A percentile compares a stretch with the other conserved stretches of the same genome.
phyloP scores from a whole-genome alignment of 2,888 invertebrate species.

The Eutolmus rufibarbis region DNA sequence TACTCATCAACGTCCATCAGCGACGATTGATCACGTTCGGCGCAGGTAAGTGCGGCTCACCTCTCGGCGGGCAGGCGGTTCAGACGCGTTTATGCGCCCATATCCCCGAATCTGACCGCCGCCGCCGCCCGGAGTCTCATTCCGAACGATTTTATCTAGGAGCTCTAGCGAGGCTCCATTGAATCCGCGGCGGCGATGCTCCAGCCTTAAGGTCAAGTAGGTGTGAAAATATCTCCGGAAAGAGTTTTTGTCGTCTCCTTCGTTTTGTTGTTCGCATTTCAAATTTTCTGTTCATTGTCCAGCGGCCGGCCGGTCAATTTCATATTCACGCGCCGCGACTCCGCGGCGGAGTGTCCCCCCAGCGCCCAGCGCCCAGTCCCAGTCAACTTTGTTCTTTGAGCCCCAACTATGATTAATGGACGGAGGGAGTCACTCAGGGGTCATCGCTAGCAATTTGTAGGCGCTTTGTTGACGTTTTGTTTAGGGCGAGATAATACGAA shows the following conservation, averaged over 20 bases:
- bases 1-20: conserved; percentile 40
- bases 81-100: conserved; percentile 2
- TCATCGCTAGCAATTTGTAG: conserved; percentile 40
- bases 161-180: background rate
- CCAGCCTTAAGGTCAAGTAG: conserved; percentile 36
- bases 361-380: background rate
- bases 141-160: background rate
- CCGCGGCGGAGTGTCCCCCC: background rate
- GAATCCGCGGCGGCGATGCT: background rate
- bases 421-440: conserved; percentile 25
- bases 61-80: conserved; percentile 4
- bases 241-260: conserved; percentile 1
- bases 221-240: conserved; percentile 31
- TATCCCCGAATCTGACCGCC: background rate
- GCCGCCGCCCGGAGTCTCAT: background rate
- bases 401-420: conserved; percentile 33
- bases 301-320: background rate
- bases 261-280: conserved; percentile 5
- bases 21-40: conserved; percentile 19
- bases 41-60: conserved; percentile 13
- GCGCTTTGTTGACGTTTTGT: conserved; percentile 38
- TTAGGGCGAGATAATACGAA: conserved; percentile 30
- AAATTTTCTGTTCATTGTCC: conserved; percentile 14
- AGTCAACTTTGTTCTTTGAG: conserved; percentile 5
- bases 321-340: conserved; percentile 8